Percentiles rank a stretch among this genome's conserved stretches.
Evolutionary conservation across 2,888 invertebrate genomes (phyloP).

Genomic region (Stictocephala bisonia): DNA sequence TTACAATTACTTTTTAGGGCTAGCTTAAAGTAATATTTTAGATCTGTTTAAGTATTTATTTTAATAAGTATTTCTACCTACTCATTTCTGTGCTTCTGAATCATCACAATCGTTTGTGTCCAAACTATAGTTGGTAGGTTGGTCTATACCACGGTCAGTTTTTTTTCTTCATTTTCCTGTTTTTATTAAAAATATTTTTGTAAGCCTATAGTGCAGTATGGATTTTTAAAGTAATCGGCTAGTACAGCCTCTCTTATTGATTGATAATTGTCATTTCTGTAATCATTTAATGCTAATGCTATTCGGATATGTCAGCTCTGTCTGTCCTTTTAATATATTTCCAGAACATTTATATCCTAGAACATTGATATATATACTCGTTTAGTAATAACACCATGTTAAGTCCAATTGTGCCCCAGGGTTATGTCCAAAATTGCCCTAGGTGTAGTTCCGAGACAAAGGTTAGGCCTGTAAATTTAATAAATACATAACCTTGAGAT

Average conservation of each 20-base stretch:
- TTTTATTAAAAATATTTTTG: conserved; percentile 8
- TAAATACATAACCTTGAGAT: not conserved
- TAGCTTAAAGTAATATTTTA: conserved; percentile 1
- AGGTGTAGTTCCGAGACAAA: not conserved
- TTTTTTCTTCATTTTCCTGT: no score
- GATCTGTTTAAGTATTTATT: conserved; percentile 1
- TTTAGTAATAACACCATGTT: not conserved
- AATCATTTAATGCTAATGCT: no score
- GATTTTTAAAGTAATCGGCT: not conserved
- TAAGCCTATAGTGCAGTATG: no score
- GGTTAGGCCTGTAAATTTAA: not conserved
- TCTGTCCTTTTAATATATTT: conserved; percentile 18
- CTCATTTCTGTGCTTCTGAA: not conserved
- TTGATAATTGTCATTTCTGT: conserved; percentile 10
- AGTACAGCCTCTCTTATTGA: not conserved
- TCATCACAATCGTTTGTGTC: no score
- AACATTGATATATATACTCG: not conserved
- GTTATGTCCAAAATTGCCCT: conserved; percentile 30
- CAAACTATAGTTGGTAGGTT: no score
- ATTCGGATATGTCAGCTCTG: conserved; percentile 22
- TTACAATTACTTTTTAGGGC: not conserved
- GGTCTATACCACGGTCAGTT: no score
- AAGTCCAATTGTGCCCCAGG: conserved; percentile 35
- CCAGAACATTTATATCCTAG: conserved; percentile 11
- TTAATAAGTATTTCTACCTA: not conserved